Base-by-base conservation (phyloP, 1,140 invertebrate genomes). In the Pseudomyrmex gracilis region DNA sequence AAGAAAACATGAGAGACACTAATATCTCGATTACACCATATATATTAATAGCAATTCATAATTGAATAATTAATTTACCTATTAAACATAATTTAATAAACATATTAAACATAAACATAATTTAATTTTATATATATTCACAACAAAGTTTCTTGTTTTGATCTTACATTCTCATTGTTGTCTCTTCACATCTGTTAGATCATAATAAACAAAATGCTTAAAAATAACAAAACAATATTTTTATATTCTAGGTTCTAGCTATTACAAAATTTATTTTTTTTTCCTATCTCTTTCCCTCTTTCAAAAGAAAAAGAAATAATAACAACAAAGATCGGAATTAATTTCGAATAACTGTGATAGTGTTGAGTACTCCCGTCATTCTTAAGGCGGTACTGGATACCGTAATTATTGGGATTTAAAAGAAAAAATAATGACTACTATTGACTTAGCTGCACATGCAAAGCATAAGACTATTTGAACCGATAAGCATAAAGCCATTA, bases 191-290 rank as follows among this genome's bases (percentile, higher is more conserved):
- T 85, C 55, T 83, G 47, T 86, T 86, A 60, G 34, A 66, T 85
- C 74, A 63, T 77, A 88, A 91, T 90, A 90, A 89, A 91, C 63
- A 77, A 83, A 64, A 70, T 84, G 73, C 84, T 88, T 88, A 51
- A 67, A 86, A 88, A 51, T 89, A 88, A 89, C 80, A 87, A 57
- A 53, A 77, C 45, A 70, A 49, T 83, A 61, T 43, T 89, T 73
- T 89, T 85, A 83, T 84, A 5, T 34, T 34, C 34, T 34, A 0
- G 34, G 34, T 34, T 24, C 24, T 34, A 34, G 34, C 34, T 34
- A 34, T 34, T 34, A 34, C 5, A 0, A 34, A 34, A 34, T 34
- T 34, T 34, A 34, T 34, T 34, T 5, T 5, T 34, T 34, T 34
- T 34, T 34, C 34, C 34, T 34, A 5, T 34, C 4, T 24, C 24